phyloP scores from a whole-genome alignment of 2,797 vertebrate genomes.

The Buphagus erythrorhynchus region DNA sequence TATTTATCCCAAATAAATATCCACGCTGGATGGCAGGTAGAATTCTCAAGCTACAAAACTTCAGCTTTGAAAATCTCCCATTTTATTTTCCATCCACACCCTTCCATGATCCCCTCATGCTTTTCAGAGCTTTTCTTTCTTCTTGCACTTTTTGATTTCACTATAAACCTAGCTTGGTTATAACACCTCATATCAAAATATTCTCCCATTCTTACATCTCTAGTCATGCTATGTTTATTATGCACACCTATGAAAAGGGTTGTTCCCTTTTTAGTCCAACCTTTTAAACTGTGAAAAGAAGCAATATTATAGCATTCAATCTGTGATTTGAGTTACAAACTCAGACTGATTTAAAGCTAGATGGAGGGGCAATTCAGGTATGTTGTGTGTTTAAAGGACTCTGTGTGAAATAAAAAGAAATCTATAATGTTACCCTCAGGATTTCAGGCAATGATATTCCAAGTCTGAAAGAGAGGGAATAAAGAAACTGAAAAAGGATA shows the following conservation, averaged over 20 bases:
- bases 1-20: constrained; percentile 33
- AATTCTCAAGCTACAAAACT: constrained; percentile 23
- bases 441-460: constrained; percentile 55
- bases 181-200: constrained; percentile 1
- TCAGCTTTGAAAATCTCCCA: neutral
- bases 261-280: neutral
- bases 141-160: neutral
- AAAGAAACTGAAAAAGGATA: constrained; percentile 50
- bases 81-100: neutral
- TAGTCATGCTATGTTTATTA: neutral
- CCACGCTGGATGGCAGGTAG: neutral
- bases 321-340: neutral
- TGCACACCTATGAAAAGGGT: neutral
- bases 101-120: neutral
- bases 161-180: neutral
- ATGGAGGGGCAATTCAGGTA: neutral
- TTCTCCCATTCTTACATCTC: neutral
- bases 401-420: constrained; percentile 43
- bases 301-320: neutral
- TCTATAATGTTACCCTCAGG: constrained; percentile 45
- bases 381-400: constrained; percentile 32
- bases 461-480: constrained; percentile 36
- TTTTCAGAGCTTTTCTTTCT: constrained; percentile 19
- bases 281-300: constrained; percentile 17
- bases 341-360: constrained; percentile 1